A percentile compares a stretch with the other conserved stretches of the same genome.
These are phyloP conservation scores for Cheilosia scutellata DNA, from an alignment of 2,888 invertebrate genomes.

Conservation along the genomic window DNA sequence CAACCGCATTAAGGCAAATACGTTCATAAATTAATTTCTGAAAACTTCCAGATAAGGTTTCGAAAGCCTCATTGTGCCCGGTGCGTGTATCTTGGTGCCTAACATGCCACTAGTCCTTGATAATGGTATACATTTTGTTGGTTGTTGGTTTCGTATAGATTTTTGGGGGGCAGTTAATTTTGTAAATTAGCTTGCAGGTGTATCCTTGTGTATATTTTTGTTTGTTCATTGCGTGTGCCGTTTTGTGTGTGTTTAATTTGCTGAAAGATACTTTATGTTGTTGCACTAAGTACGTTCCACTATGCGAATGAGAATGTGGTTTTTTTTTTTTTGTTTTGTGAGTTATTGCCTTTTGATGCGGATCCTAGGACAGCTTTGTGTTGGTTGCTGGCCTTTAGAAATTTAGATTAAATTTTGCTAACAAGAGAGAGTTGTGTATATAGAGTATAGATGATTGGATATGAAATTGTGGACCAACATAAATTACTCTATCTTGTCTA, in stretches of 20 bases:
- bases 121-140: not conserved
- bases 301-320: not conserved
- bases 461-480: not conserved
- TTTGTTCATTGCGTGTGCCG: not conserved
- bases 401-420: not conserved
- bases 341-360: no score
- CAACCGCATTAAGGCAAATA: constrained; percentile 36
- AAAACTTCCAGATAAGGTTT: constrained; percentile 15
- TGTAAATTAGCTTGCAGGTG: constrained; percentile 41
- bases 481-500: no score
- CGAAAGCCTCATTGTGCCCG: not conserved
- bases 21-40: constrained; percentile 51
- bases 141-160: not conserved
- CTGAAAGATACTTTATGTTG: constrained; percentile 9
- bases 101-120: not conserved
- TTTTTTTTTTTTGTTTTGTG: no score
- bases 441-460: not conserved
- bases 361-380: no score
- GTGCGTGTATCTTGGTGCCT: not conserved
- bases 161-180: constrained; percentile 28
- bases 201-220: not conserved
- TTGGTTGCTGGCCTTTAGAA: not conserved
- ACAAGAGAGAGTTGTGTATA: not conserved
- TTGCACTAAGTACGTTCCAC: constrained; percentile 4
- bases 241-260: constrained; percentile 21